A percentile compares a stretch with the other conserved stretches of the same genome.
Evolutionary conservation across 2,797 vertebrate species (phyloP).

Genomic region (Danio choprae): DNA sequence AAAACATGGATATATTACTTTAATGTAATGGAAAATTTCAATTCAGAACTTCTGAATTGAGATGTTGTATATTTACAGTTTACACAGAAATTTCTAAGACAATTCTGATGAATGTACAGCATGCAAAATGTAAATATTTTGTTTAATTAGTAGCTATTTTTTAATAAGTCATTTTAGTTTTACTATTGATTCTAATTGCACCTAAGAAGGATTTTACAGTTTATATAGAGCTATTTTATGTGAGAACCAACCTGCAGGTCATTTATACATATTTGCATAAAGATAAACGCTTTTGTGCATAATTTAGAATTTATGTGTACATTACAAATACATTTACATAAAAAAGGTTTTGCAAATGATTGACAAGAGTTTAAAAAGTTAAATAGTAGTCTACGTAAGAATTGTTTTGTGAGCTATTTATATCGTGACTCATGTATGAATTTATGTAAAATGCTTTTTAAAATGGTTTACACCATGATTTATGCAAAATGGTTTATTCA

Average conservation of each 20-base stretch:
- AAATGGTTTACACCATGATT: neutral
- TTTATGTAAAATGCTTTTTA: neutral
- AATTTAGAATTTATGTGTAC: too few species aligned
- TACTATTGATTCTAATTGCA: too few species aligned
- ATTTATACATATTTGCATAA: neutral
- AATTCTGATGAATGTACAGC: neutral
- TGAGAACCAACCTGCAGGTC: neutral
- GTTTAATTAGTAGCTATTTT: too few species aligned
- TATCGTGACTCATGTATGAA: too few species aligned
- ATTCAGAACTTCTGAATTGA: neutral
- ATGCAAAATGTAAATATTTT: too few species aligned
- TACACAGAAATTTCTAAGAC: neutral
- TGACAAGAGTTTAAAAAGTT: neutral
- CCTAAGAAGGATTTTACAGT: neutral
- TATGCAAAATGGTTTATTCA: too few species aligned
- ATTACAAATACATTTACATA: neutral
- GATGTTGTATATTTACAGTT: neutral
- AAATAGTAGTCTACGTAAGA: neutral
- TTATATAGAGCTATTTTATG: neutral
- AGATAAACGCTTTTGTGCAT: neutral
- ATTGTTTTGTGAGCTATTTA: neutral
- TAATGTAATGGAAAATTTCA: neutral
- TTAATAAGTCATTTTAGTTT: too few species aligned
- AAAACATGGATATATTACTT: neutral
- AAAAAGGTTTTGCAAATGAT: neutral